Evolutionary conservation across 2,113 vertebrate genomes (phyloP).

Genomic region (Catharus bicknelli): DNA sequence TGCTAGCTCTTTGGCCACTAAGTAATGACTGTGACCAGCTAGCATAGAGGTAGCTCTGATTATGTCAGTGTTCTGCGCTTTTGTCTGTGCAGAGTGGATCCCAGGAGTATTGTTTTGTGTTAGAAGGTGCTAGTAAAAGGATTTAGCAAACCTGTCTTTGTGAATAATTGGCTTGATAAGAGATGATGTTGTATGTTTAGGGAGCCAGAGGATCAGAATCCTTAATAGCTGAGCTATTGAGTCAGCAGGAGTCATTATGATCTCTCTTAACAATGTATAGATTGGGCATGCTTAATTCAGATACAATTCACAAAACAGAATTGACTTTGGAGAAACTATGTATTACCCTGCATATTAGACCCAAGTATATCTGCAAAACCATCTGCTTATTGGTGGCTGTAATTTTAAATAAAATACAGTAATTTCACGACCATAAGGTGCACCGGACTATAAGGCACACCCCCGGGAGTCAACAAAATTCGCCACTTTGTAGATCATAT

Average conservation of each 20-base stretch:
- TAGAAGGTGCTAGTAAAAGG: neutral
- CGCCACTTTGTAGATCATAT: too few species aligned
- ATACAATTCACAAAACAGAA: neutral
- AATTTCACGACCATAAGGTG: too few species aligned
- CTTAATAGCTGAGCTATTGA: neutral
- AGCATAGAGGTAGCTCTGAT: neutral
- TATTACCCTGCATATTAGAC: neutral
- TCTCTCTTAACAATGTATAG: neutral
- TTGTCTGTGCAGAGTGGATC: neutral
- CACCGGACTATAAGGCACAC: too few species aligned
- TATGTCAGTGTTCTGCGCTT: neutral
- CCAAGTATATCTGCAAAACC: neutral
- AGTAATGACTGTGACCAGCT: neutral
- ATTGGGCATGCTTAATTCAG: neutral
- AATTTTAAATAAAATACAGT: neutral
- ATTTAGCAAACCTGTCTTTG: neutral
- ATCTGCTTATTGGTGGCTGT: neutral
- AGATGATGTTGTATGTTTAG: neutral
- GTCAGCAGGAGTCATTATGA: neutral
- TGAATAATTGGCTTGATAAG: neutral
- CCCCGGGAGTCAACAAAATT: too few species aligned
- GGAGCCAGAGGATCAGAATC: neutral
- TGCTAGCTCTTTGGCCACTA: neutral
- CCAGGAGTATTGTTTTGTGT: neutral
- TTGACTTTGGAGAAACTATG: neutral